Conservation (phyloP, 2,888 invertebrate species). For the Melolontha melolontha region DNA sequence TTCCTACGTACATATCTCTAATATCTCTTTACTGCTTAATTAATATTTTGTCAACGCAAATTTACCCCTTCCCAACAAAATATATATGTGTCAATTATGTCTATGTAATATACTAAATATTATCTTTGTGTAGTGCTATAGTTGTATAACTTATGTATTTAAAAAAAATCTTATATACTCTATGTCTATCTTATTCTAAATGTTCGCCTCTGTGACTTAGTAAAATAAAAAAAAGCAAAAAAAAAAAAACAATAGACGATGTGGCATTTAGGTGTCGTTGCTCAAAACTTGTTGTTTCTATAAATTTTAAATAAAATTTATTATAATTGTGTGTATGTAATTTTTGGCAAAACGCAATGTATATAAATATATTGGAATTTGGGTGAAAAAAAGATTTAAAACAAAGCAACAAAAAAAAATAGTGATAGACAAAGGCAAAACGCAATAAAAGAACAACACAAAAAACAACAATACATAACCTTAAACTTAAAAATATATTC, state of each 20-base stretch:
- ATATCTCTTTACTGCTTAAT: constrained; percentile 5
- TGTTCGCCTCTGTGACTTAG: constrained; percentile 52
- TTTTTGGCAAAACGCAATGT: constrained; percentile 65
- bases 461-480: constrained; percentile 12
- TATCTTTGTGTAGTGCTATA: constrained; percentile 49
- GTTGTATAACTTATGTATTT: background rate
- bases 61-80: constrained; percentile 36
- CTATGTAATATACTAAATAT: constrained; percentile 54
- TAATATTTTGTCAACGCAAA: background rate
- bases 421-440: background rate
- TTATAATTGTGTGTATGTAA: constrained; percentile 21
- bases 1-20: constrained; percentile 1
- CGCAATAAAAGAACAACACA: background rate
- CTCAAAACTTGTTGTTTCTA: constrained; percentile 54
- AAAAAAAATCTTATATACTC: constrained; percentile 48
- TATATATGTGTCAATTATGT: constrained; percentile 53
- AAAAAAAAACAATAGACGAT: constrained; percentile 15
- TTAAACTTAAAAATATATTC: constrained; percentile 23
- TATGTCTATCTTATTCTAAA: constrained; percentile 57
- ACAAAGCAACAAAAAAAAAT: constrained; percentile 24
- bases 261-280: constrained; percentile 64
- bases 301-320: constrained; percentile 8
- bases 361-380: constrained; percentile 61
- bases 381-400: constrained; percentile 63
- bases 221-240: constrained; percentile 33